A percentile compares a stretch with the other conserved stretches of the same genome.
Conservation (phyloP, 2,113 vertebrate species). For the Actenoides hombroni region DNA sequence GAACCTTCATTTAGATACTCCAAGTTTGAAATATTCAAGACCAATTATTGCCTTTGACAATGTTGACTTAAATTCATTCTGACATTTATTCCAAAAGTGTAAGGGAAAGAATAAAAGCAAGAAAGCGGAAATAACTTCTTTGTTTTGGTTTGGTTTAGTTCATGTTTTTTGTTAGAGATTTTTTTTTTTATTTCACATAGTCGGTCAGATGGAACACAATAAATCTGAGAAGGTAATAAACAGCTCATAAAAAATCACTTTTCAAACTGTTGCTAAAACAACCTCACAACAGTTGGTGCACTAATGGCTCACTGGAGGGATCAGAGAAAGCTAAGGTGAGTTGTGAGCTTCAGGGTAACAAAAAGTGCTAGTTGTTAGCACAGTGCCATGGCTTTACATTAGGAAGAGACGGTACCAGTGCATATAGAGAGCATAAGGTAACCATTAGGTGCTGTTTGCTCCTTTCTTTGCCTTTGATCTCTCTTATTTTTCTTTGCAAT, state of each 20-base stretch:
- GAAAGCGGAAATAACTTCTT: not conserved
- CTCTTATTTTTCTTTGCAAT: not conserved
- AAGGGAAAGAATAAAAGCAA: not conserved
- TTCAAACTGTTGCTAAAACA: slow-evolving; percentile 56
- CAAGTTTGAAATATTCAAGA: not conserved
- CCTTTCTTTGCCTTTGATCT: not conserved
- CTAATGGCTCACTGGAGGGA: slow-evolving; percentile 16
- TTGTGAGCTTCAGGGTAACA: slow-evolving; percentile 16
- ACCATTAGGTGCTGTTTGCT: slow-evolving; percentile 32
- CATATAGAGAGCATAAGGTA: not conserved
- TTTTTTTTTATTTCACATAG: not conserved
- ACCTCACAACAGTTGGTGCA: slow-evolving; percentile 48
- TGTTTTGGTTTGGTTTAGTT: not conserved
- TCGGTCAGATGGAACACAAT: slow-evolving; percentile 36
- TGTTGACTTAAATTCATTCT: not conserved
- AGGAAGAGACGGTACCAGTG: slow-evolving; percentile 18
- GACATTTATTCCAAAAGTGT: not conserved
- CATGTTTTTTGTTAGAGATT: not conserved
- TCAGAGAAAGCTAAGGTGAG: slow-evolving; percentile 29
- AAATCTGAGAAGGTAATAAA: slow-evolving; percentile 65
- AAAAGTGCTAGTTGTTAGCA: not conserved
- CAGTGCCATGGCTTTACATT: slow-evolving; percentile 2
- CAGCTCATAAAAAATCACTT: slow-evolving; percentile 63
- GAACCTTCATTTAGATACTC: not conserved
- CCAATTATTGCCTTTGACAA: not conserved